These are phyloP conservation scores for Platypus cylindrus DNA, from an alignment of 2,888 invertebrate species.

Conservation along the genomic window DNA sequence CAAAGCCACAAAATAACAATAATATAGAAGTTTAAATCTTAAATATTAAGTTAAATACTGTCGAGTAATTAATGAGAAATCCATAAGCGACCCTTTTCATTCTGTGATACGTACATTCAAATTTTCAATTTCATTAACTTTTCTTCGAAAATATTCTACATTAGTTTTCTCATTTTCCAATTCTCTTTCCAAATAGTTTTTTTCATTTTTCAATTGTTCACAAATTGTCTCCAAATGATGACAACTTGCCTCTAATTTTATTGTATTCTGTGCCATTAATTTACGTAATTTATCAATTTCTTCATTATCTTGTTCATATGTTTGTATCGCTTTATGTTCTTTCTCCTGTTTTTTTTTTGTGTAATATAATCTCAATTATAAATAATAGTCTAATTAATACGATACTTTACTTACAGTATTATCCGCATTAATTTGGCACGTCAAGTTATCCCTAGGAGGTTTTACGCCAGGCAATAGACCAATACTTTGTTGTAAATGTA, in stretches of 20 bases:
- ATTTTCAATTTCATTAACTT: slow-evolving; percentile 26
- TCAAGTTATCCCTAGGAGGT: no score
- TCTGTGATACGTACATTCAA: slow-evolving; percentile 24
- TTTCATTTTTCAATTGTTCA: slow-evolving; percentile 29
- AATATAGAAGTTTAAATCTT: no score
- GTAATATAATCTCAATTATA: no score
- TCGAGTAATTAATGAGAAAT: no score
- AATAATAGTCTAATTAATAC: no score
- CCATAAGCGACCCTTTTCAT: no score
- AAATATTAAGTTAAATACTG: no score
- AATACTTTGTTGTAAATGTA: slow-evolving; percentile 22
- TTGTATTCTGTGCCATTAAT: slow-evolving; percentile 30
- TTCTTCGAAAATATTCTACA: slow-evolving; percentile 23
- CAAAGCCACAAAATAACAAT: no score
- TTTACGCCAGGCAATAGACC: slow-evolving; percentile 14
- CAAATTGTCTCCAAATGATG: slow-evolving; percentile 31
- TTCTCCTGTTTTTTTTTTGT: no score
- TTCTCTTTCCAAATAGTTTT: slow-evolving; percentile 26
- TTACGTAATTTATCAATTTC: slow-evolving; percentile 28
- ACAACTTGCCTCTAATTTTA: slow-evolving; percentile 30
- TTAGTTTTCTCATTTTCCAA: slow-evolving; percentile 25
- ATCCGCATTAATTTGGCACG: background rate
- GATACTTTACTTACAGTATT: background rate
- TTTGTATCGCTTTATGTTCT: slow-evolving; percentile 19
- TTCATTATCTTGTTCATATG: slow-evolving; percentile 22